Conservation (phyloP, 2,888 invertebrate species). For the Belgica antarctica region DNA sequence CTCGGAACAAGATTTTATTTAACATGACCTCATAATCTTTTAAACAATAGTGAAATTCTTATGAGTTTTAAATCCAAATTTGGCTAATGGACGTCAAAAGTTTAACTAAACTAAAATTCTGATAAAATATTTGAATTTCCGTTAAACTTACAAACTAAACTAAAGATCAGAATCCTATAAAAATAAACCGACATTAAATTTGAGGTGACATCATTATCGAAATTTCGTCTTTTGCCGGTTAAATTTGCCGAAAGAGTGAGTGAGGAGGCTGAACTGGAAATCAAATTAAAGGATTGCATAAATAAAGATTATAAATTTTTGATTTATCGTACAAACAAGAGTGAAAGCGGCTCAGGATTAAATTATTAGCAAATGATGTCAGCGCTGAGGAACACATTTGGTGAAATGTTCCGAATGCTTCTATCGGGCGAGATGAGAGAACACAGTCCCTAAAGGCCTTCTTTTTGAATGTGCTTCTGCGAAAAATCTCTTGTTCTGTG, state of each 20-base stretch:
- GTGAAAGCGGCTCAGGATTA: slow-evolving; percentile 20
- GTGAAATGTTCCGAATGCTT: not conserved
- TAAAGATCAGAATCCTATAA: too few relatives aligned
- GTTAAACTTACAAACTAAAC: too few relatives aligned
- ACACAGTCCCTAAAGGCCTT: not conserved
- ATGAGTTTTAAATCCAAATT: too few relatives aligned
- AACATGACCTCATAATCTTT: too few relatives aligned
- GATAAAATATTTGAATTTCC: too few relatives aligned
- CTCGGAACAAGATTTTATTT: too few relatives aligned
- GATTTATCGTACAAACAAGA: slow-evolving; percentile 40
- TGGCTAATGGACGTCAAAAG: too few relatives aligned
- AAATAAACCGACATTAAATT: too few relatives aligned
- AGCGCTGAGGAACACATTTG: not conserved
- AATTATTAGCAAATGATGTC: slow-evolving; percentile 11
- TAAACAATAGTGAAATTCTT: too few relatives aligned
- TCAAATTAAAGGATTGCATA: slow-evolving; percentile 44
- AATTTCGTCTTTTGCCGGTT: too few relatives aligned
- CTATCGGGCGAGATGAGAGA: not conserved
- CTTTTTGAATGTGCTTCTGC: not conserved
- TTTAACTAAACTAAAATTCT: too few relatives aligned
- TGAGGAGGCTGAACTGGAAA: slow-evolving; percentile 20
- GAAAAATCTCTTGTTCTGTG: not conserved
- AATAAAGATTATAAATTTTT: slow-evolving; percentile 44
- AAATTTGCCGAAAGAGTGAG: not conserved
- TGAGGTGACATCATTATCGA: too few relatives aligned